A percentile compares a stretch with the other conserved stretches of the same genome.
phyloP scores from a whole-genome alignment of 1,140 invertebrate genomes.

The Drosophila sturtevanti region DNA sequence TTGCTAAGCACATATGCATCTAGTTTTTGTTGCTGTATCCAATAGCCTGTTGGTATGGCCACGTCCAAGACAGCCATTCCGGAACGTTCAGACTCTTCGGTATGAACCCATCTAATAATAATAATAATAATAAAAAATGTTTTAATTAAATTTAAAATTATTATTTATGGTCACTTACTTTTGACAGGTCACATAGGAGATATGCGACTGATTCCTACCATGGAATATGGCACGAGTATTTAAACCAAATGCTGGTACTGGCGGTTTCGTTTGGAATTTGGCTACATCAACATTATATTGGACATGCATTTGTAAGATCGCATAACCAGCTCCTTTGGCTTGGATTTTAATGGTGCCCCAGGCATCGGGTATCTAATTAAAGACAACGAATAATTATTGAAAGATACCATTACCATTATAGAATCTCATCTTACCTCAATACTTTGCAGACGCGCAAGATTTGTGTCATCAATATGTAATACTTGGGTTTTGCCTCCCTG shows the following conservation, averaged over 20 bases:
- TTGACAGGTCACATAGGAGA: constrained; percentile 91
- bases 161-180: constrained; percentile 84
- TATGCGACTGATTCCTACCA: constrained; percentile 96
- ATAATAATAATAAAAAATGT: no score
- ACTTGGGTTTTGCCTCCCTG: constrained; percentile 86
- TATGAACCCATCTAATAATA: constrained; percentile 89
- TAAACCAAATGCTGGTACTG: constrained; percentile 90
- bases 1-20: constrained; percentile 91
- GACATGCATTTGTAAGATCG: constrained; percentile 96
- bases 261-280: constrained; percentile 93
- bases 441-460: constrained; percentile 89
- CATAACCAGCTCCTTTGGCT: constrained; percentile 94
- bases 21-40: constrained; percentile 94
- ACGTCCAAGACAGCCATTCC: constrained; percentile 97
- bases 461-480: constrained; percentile 89
- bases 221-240: constrained; percentile 88
- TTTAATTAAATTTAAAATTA: no score
- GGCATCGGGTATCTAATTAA: constrained; percentile 91
- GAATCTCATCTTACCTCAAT: constrained; percentile 86
- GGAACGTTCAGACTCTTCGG: constrained; percentile 90
- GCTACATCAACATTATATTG: constrained; percentile 96
- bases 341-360: constrained; percentile 96
- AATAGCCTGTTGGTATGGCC: constrained; percentile 96
- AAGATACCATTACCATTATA: background rate
- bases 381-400: background rate